These are phyloP conservation scores for Megaleporinus macrocephalus DNA, from an alignment of 2,113 vertebrate species.

Conservation along the genomic window DNA sequence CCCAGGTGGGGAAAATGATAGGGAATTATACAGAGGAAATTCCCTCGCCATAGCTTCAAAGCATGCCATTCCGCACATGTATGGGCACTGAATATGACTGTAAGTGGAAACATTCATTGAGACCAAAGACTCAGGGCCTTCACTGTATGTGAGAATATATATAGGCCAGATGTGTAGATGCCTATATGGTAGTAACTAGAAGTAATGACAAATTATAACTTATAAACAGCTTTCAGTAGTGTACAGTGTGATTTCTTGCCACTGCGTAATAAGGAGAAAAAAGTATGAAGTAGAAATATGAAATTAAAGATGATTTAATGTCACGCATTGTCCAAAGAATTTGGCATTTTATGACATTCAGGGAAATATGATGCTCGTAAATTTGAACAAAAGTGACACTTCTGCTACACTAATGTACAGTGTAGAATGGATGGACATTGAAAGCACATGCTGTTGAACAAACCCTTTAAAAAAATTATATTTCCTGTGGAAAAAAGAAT, in stretches of 20 bases:
- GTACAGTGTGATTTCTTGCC: neutral
- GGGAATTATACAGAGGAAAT: constrained; percentile 55
- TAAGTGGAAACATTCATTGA: constrained; percentile 20
- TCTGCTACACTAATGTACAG: neutral
- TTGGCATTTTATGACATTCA: neutral
- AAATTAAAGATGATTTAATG: neutral
- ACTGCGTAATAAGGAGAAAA: neutral
- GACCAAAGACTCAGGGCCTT: constrained; percentile 19
- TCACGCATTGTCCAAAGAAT: neutral
- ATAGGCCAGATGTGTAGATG: neutral
- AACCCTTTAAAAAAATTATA: neutral
- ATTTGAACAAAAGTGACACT: neutral
- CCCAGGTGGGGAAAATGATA: constrained; percentile 58
- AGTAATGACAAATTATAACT: too few species aligned
- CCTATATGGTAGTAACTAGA: neutral
- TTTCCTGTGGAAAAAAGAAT: neutral
- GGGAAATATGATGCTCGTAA: too few species aligned
- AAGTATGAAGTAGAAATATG: neutral
- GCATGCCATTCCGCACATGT: constrained; percentile 35
- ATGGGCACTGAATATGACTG: constrained; percentile 35
- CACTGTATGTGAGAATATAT: neutral
- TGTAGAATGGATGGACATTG: neutral
- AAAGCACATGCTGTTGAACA: neutral
- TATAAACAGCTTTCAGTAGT: neutral
- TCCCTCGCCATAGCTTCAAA: constrained; percentile 48